Conservation (phyloP, 2,113 vertebrate genomes). For the Plectropomus leopardus region DNA sequence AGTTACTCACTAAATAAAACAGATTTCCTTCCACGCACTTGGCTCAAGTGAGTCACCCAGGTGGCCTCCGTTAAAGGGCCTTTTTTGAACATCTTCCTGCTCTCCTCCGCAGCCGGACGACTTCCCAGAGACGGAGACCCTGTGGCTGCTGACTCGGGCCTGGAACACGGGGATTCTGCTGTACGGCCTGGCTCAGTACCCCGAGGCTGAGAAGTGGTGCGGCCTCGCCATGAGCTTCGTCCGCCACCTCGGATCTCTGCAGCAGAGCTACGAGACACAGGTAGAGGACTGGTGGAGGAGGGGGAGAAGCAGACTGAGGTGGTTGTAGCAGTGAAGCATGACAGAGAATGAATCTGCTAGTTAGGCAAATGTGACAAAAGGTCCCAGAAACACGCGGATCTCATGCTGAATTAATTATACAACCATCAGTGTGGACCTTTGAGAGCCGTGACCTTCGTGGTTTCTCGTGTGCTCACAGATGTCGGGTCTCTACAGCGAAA, state of each 20-base stretch:
- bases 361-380: neutral
- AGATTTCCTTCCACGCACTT: conserved; percentile 24
- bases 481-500: conserved; percentile 86
- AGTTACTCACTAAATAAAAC: conserved; percentile 33
- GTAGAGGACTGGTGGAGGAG: conserved; percentile 71
- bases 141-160: conserved; percentile 93
- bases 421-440: neutral
- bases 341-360: conserved; percentile 4
- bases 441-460: neutral
- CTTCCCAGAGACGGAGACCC: conserved; percentile 90
- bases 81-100: conserved; percentile 59
- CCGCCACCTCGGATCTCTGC: conserved; percentile 87
- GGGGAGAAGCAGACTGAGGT: conserved; percentile 5
- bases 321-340: conserved; percentile 9
- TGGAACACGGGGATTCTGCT: conserved; percentile 93
- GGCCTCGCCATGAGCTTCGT: conserved; percentile 90
- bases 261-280: conserved; percentile 89
- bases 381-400: neutral
- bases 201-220: conserved; percentile 91
- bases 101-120: conserved; percentile 71
- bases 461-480: conserved; percentile 83
- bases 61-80: conserved; percentile 40
- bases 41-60: conserved; percentile 43
- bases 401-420: neutral
- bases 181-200: conserved; percentile 85